Evolutionary conservation across 2,888 invertebrate species (phyloP).

Genomic region (Orgyia antiqua): DNA sequence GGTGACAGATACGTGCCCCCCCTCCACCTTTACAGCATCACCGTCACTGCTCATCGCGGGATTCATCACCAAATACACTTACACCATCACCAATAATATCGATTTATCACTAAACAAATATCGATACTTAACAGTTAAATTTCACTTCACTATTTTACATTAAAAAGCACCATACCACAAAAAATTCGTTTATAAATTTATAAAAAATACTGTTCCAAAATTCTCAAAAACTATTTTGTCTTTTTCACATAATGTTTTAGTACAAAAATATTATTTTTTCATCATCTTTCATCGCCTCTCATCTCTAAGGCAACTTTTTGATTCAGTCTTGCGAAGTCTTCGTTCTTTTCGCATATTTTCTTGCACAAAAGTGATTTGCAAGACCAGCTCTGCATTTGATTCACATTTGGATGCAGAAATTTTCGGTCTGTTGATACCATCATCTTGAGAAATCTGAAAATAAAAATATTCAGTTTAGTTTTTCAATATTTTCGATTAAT

Average conservation of each 20-base stretch:
- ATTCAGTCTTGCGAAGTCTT: constrained; percentile 51
- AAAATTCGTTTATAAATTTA: constrained; percentile 30
- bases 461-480: constrained; percentile 18
- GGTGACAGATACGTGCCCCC: constrained; percentile 86
- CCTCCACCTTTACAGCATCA: constrained; percentile 69
- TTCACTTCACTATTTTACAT: constrained; percentile 49
- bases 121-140: constrained; percentile 43
- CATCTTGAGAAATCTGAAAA: constrained; percentile 64
- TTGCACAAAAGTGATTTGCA: constrained; percentile 17
- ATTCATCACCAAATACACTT: constrained; percentile 42
- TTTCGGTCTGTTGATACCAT: constrained; percentile 39
- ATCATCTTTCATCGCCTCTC: constrained; percentile 59
- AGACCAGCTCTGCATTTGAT: constrained; percentile 17
- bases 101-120: constrained; percentile 36
- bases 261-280: constrained; percentile 39
- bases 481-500: neutral
- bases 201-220: constrained; percentile 46
- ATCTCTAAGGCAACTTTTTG: constrained; percentile 57
- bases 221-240: constrained; percentile 39
- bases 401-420: constrained; percentile 26
- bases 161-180: constrained; percentile 45
- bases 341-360: constrained; percentile 37
- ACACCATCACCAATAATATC: constrained; percentile 37
- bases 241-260: constrained; percentile 37
- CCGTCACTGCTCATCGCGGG: constrained; percentile 63